phyloP scores from a whole-genome alignment of 2,113 vertebrate species.

The Mohoua ochrocephala region DNA sequence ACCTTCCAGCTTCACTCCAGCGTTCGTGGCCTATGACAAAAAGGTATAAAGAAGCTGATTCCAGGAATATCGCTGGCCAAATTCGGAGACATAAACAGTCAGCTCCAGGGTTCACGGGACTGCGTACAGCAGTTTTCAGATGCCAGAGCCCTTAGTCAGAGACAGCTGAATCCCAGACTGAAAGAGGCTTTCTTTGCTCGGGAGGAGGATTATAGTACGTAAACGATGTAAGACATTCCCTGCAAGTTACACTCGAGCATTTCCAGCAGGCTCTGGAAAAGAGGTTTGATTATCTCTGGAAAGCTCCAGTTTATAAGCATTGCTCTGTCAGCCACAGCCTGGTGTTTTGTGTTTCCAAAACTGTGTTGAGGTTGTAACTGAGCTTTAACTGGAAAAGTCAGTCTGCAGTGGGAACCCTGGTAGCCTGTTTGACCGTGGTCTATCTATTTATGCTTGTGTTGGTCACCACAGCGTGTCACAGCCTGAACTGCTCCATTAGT shows the following conservation, averaged over 20 bases:
- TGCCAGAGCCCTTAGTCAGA: slow-evolving; percentile 68
- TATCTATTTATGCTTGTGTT: neutral
- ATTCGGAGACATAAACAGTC: slow-evolving; percentile 35
- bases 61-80: neutral
- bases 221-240: slow-evolving; percentile 52
- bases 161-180: slow-evolving; percentile 60
- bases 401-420: neutral
- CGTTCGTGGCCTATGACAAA: slow-evolving; percentile 88
- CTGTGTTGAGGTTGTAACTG: neutral
- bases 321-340: neutral
- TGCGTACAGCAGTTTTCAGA: slow-evolving; percentile 52
- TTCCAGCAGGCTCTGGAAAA: slow-evolving; percentile 39
- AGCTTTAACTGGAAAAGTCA: neutral
- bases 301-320: neutral
- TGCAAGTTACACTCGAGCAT: neutral
- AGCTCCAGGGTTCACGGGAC: slow-evolving; percentile 49
- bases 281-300: slow-evolving; percentile 9
- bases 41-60: slow-evolving; percentile 80
- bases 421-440: neutral
- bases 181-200: slow-evolving; percentile 63
- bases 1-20: slow-evolving; percentile 76
- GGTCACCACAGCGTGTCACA: neutral
- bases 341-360: neutral
- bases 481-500: neutral
- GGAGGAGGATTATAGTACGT: slow-evolving; percentile 58